These are phyloP conservation scores for Drosophila melanosoma DNA, from an alignment of 2,888 invertebrate species.

Conservation along the genomic window DNA sequence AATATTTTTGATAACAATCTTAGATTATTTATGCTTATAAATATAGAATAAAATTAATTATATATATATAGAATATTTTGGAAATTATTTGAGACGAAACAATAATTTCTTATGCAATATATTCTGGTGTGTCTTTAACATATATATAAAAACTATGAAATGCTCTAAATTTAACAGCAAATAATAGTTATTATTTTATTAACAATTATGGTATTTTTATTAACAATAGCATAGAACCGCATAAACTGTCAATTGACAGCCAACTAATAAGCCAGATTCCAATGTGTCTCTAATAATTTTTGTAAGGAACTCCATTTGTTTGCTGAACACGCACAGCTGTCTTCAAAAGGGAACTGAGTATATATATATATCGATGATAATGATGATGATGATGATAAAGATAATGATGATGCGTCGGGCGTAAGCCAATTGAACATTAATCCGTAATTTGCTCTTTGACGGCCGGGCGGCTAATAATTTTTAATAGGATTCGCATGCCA, in stretches of 20 bases:
- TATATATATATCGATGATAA: slow-evolving; percentile 10
- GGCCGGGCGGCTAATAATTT: slow-evolving; percentile 71
- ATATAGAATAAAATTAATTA: background rate
- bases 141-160: background rate
- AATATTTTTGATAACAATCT: background rate
- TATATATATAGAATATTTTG: background rate
- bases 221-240: background rate
- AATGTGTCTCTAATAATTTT: slow-evolving; percentile 16
- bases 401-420: slow-evolving; percentile 20
- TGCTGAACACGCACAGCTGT: slow-evolving; percentile 59
- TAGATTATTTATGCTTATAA: background rate
- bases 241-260: background rate
- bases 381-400: slow-evolving; percentile 6
- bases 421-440: slow-evolving; percentile 69
- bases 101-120: background rate
- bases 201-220: background rate
- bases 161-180: background rate
- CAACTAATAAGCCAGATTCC: slow-evolving; percentile 15
- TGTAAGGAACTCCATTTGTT: slow-evolving; percentile 38
- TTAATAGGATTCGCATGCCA: slow-evolving; percentile 71
- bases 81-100: background rate
- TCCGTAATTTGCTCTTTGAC: slow-evolving; percentile 73
- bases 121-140: background rate
- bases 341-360: slow-evolving; percentile 18
- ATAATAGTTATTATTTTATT: background rate